Evolutionary conservation across 2,797 vertebrate genomes (phyloP).

Genomic region (Hemibagrus guttatus): DNA sequence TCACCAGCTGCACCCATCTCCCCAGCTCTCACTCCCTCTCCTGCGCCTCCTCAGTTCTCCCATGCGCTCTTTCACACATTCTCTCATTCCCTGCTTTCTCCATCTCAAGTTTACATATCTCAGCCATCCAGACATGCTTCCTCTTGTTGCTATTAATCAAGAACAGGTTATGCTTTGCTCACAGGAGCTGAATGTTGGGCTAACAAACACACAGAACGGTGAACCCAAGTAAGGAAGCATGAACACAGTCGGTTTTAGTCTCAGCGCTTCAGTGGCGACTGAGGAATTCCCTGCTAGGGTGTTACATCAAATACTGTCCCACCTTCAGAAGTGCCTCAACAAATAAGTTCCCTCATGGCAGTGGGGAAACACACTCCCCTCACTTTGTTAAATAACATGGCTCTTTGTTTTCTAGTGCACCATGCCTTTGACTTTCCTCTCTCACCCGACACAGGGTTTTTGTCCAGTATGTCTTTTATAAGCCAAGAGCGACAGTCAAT

Average conservation of each 20-base stretch:
- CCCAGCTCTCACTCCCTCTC: slow-evolving; percentile 60
- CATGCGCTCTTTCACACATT: slow-evolving; percentile 34
- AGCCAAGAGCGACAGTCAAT: slow-evolving; percentile 10
- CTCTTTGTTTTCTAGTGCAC: slow-evolving; percentile 49
- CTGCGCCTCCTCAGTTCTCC: slow-evolving; percentile 28
- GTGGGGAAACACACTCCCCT: slow-evolving; percentile 27
- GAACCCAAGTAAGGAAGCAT: slow-evolving; percentile 52
- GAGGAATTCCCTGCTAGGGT: slow-evolving; percentile 83
- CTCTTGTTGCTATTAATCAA: slow-evolving; percentile 52
- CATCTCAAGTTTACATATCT: slow-evolving; percentile 46
- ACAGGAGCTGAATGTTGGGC: slow-evolving; percentile 48
- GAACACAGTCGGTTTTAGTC: slow-evolving; percentile 59
- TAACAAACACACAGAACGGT: slow-evolving; percentile 42
- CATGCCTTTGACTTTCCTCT: slow-evolving; percentile 20
- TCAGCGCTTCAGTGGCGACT: slow-evolving; percentile 75
- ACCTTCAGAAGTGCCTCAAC: slow-evolving; percentile 71
- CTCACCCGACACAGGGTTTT: slow-evolving; percentile 28
- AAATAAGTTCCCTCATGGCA: slow-evolving; percentile 63
- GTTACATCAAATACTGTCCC: slow-evolving; percentile 84
- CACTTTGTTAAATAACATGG: slow-evolving; percentile 46
- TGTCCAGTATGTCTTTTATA: slow-evolving; percentile 21
- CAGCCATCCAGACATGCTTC: slow-evolving; percentile 27
- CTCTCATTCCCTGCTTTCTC: slow-evolving; percentile 38
- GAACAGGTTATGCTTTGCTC: slow-evolving; percentile 59
- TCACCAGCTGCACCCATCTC: slow-evolving; percentile 88